Conservation (phyloP, 1,140 invertebrate genomes). For the Drosophila leontia region DNA sequence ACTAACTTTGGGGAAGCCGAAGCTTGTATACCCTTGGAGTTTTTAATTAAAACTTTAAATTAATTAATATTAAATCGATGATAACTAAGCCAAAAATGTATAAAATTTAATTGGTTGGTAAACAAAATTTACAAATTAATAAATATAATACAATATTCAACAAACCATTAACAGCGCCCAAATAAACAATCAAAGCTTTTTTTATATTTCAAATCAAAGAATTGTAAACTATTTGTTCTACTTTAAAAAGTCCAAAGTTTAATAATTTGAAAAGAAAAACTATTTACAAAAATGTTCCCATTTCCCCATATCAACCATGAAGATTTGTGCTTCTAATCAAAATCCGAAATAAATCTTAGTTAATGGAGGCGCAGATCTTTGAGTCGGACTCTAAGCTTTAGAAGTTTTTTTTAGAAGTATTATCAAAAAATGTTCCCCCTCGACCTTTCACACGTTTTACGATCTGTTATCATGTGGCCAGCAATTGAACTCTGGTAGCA, state of each 20-base stretch:
- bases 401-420: conserved; percentile 1
- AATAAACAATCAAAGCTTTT: background rate
- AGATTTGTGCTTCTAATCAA: conserved; percentile 23
- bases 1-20: background rate
- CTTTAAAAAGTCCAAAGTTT: background rate
- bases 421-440: conserved; percentile 17
- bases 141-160: no score
- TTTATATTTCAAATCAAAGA: background rate
- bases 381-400: background rate
- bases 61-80: background rate
- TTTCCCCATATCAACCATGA: conserved; percentile 13
- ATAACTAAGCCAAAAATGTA: background rate
- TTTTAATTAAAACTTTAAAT: no score
- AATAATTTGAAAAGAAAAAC: background rate
- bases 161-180: background rate
- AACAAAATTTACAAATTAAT: no score
- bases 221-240: background rate
- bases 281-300: conserved; percentile 8
- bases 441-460: conserved; percentile 46
- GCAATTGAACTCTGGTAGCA: conserved; percentile 66
- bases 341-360: conserved; percentile 10
- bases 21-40: no score
- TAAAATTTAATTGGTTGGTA: no score
- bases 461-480: conserved; percentile 54
- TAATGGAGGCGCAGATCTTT: conserved; percentile 1